Conservation (phyloP, 2,888 invertebrate species). For the Latheticus oryzae region DNA sequence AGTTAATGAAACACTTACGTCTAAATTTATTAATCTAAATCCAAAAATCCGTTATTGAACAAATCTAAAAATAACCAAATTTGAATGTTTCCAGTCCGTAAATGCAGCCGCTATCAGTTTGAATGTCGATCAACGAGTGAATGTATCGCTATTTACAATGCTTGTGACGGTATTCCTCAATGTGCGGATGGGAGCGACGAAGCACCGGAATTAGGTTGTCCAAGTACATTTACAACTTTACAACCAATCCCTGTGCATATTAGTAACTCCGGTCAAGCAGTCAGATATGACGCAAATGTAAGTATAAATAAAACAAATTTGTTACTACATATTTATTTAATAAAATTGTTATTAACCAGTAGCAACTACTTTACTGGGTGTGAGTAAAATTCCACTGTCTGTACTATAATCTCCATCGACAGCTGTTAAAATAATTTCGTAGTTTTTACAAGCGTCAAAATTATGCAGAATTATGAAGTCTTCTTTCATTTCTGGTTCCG, state of each 20-base stretch:
- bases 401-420: conserved; percentile 56
- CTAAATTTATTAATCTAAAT: no score
- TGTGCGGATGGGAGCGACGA: conserved; percentile 94
- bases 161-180: conserved; percentile 93
- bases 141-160: conserved; percentile 95
- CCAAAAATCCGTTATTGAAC: no score
- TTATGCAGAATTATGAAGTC: conserved; percentile 55
- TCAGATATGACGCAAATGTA: conserved; percentile 50
- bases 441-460: conserved; percentile 57
- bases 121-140: conserved; percentile 87
- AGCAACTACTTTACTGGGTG: conserved; percentile 43
- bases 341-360: background rate
- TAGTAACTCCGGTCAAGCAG: conserved; percentile 39
- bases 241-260: conserved; percentile 53
- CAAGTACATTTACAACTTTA: conserved; percentile 67
- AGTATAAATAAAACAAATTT: no score
- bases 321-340: background rate
- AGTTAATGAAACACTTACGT: no score
- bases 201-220: conserved; percentile 84
- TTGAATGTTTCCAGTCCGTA: conserved; percentile 61
- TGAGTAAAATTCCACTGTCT: conserved; percentile 55
- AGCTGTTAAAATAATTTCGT: conserved; percentile 54
- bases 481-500: conserved; percentile 52
- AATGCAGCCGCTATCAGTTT: conserved; percentile 89
- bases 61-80: no score